Evolutionary conservation across 2,797 vertebrate species (phyloP), one percentile per base, ranked within the genome.

Genomic region (Pseudopleuronectes americanus): DNA sequence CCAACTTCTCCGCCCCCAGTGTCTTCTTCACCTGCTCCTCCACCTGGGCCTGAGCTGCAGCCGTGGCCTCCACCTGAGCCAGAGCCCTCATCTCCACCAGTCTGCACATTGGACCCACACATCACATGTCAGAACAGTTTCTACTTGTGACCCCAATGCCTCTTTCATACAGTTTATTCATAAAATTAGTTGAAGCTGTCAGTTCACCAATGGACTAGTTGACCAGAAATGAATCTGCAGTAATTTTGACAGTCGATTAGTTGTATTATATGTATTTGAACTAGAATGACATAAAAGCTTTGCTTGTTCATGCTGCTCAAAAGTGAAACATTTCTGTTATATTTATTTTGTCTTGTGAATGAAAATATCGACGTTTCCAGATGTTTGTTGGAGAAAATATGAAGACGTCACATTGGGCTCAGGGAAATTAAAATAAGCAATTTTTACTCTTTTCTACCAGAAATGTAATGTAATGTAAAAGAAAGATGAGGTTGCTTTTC

Each of bases 1-100:
- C 82, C 0, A 78, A 68, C 77, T 90, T 92, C 71, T 97, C 95
- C 4, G 64, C 70, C 13, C 96, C 95, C 76, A 96, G 87, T 1
- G 94, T 90, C 76, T 90, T 95, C 41, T 89, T 93, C 59, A 96
- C 92, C 88, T 95, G 94, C 71, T 94, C 90, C 55, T 91, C 82
- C 52, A 92, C 84, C 81, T 84, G 82, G 49, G 64, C 83, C 76
- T 63, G 83, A 54, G 86, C 92, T 23, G 81, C 80, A 16, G 86
- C 83, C 52, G 21, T 47, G 6, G 92, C 91, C 28, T 89, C 77
- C 0, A 71, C 82, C n/a, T 57, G 68, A 38, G 84, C 77, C 67
- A 76, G 71, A 49, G 48, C 64, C 62, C 70, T 87, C 68, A 90
- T 73, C 77, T 90, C 84, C 43, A 92, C 88, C 77, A 94, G 71